Evolutionary conservation across 2,888 invertebrate species (phyloP), one percentile per base, ranked within the genome.

Genomic region (Lochmaea crataegi): DNA sequence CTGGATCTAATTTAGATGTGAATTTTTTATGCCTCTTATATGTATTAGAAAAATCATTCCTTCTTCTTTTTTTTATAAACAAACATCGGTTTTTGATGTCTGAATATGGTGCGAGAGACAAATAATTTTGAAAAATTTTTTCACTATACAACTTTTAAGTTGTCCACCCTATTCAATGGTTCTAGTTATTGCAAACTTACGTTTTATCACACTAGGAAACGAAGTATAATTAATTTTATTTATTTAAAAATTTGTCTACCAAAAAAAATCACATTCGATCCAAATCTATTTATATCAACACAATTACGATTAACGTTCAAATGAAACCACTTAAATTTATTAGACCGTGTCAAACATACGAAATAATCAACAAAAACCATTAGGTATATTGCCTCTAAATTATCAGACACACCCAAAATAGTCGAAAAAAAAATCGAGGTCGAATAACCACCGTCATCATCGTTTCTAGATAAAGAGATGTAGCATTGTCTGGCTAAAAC

Each of bases 311-410:
- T 60, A 32, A 32, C 60, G 14, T 41, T 60, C 32, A 60, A 18
- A 63, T 63, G 56, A 65, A 65, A 66, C 58, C 61, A 48, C 68
- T 61, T 51, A 32, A 60, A 68, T 68, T 68, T 64, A 70, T 65
- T 64, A 70, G 14, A 56, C 22, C 26, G 14, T 70, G 65, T 64
- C 38, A 53, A 69, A 63, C 66, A 63, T 42, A 66, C 53, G 45
- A 61, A 72, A 70, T 61, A 68, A 71, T 68, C 67, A 69, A 65
- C 71, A 26, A 48, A n/a, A 41, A 56, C 69, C 75, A 75, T 75
- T 75, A 75, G 48, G 26, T 42, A 68, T 69, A 75, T 75, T 70
- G 72, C 66, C 63, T 60, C 45, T 75, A 69, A 73, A 73, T 73
- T 53, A 73, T 63, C 32, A 11, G 41, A 71, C 73, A 56, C 61